Percentiles rank a stretch among this genome's conserved stretches.
Evolutionary conservation across 2,113 vertebrate genomes (phyloP).

Genomic region (Paedocypris sp.): DNA sequence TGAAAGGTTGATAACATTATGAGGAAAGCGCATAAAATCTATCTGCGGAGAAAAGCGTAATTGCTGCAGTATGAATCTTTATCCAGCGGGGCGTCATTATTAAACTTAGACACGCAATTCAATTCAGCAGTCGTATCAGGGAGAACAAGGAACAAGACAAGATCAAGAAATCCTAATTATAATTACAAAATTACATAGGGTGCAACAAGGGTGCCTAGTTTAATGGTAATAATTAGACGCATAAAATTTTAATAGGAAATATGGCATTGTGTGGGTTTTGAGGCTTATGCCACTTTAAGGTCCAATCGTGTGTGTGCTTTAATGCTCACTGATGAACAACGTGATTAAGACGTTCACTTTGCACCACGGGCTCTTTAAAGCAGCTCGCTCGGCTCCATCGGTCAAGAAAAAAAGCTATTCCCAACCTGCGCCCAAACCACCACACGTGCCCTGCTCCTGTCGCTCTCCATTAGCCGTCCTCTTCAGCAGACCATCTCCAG

Average conservation of each 20-base stretch:
- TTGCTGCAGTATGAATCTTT: constrained; percentile 33
- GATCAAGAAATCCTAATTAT: constrained; percentile 57
- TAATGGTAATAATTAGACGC: constrained; percentile 53
- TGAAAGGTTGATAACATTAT: constrained; percentile 14
- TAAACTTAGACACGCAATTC: constrained; percentile 49
- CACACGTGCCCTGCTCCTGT: constrained; percentile 62
- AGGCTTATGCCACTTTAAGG: constrained; percentile 35
- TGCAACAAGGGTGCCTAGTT: constrained; percentile 44
- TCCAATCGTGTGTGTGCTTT: constrained; percentile 16
- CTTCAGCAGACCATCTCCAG: constrained; percentile 69
- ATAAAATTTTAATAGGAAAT: constrained; percentile 49
- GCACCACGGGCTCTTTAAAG: constrained; percentile 39
- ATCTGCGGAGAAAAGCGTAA: constrained; percentile 35
- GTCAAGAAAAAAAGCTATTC: constrained; percentile 40
- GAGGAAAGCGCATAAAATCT: constrained; percentile 14
- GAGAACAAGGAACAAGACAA: constrained; percentile 50
- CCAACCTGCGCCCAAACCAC: constrained; percentile 51
- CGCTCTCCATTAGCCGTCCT: constrained; percentile 57
- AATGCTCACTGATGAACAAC: constrained; percentile 29
- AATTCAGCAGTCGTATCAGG: constrained; percentile 46
- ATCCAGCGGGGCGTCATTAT: constrained; percentile 39
- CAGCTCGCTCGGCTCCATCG: constrained; percentile 13
- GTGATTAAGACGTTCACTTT: constrained; percentile 42
- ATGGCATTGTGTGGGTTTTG: constrained; percentile 38
- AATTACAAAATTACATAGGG: constrained; percentile 54